Conservation (phyloP, 2,888 invertebrate species). For the Campoletis raptor region DNA sequence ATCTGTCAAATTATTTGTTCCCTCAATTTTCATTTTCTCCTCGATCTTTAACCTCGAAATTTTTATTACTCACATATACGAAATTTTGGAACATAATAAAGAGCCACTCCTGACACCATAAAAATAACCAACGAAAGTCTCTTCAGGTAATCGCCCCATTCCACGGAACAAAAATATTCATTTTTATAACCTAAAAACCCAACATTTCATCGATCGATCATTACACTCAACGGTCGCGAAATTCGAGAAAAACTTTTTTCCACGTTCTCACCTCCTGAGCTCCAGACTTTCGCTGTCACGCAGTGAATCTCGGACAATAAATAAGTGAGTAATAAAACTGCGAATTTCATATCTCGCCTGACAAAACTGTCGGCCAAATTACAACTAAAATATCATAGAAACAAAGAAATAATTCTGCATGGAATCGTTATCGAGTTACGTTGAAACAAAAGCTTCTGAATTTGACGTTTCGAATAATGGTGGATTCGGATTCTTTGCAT, state of each 20-base stretch:
- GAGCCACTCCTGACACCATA: conserved; percentile 73
- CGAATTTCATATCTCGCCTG: conserved; percentile 68
- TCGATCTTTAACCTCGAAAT: background rate
- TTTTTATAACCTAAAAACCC: conserved; percentile 51
- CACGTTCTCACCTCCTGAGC: conserved; percentile 36
- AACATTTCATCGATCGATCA: background rate
- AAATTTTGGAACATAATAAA: conserved; percentile 79
- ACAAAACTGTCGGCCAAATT: conserved; percentile 18
- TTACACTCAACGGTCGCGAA: background rate
- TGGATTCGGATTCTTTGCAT: background rate
- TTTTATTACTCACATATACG: conserved; percentile 78
- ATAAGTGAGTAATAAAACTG: conserved; percentile 54
- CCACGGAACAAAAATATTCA: conserved; percentile 52
- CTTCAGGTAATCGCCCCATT: conserved; percentile 76
- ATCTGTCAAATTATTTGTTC: conserved; percentile 69
- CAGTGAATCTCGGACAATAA: conserved; percentile 41
- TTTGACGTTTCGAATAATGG: background rate
- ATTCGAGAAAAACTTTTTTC: background rate
- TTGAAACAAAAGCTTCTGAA: conserved; percentile 7
- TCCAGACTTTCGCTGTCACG: conserved; percentile 45
- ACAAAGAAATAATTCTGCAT: conserved; percentile 23
- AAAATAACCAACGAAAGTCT: conserved; percentile 72
- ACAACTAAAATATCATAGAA: conserved; percentile 10
- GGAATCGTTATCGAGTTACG: background rate
- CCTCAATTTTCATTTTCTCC: background rate